Conservation (phyloP, 2,888 invertebrate genomes). For the Galeruca laticollis region DNA sequence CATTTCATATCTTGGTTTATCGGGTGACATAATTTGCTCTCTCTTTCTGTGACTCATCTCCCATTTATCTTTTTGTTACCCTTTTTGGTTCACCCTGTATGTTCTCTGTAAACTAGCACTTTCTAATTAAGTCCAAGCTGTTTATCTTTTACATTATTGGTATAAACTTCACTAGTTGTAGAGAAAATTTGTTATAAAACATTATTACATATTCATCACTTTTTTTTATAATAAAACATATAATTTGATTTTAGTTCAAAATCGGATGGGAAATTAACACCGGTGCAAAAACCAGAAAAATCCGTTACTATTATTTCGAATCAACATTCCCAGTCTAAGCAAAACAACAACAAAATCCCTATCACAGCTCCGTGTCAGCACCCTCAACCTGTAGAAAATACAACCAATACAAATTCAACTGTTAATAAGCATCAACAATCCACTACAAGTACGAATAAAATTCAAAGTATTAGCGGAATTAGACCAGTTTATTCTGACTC, state of each 20-base stretch:
- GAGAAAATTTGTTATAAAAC: constrained; percentile 1
- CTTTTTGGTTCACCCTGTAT: no score
- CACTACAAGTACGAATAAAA: constrained; percentile 8
- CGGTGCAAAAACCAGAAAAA: constrained; percentile 6
- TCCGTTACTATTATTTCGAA: not conserved
- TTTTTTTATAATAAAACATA: not conserved
- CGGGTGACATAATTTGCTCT: no score
- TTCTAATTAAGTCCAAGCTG: no score
- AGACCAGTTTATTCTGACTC: constrained; percentile 12
- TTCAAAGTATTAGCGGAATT: constrained; percentile 7
- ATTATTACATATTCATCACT: no score
- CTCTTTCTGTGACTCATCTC: no score
- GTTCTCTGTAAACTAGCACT: no score
- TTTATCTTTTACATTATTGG: no score
- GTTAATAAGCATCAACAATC: constrained; percentile 1
- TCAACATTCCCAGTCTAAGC: constrained; percentile 1
- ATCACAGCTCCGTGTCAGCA: not conserved
- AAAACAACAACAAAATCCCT: constrained; percentile 10
- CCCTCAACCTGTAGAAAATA: not conserved
- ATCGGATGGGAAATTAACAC: not conserved
- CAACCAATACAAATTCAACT: not conserved
- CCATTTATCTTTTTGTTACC: no score
- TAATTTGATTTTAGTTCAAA: constrained; percentile 3
- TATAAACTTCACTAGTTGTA: no score
- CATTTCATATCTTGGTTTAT: no score